phyloP scores from a whole-genome alignment of 1,140 invertebrate genomes.

The Saxidomus purpurata region DNA sequence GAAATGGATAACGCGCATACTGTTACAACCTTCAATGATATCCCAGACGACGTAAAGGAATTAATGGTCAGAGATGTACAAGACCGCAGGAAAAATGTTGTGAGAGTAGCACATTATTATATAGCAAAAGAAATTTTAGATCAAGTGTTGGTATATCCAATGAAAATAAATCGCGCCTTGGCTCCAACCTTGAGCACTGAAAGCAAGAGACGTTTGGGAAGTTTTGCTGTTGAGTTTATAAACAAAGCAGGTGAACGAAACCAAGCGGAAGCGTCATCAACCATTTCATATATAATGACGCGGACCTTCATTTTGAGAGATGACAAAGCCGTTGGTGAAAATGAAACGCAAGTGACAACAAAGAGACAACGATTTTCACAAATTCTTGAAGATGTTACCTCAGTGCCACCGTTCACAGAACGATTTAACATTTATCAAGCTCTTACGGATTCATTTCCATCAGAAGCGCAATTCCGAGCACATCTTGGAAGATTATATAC shows the following conservation, averaged over 20 bases:
- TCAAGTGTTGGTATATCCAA: slow-evolving; percentile 61
- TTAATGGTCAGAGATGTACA: slow-evolving; percentile 61
- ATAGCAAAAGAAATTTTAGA: slow-evolving; percentile 76
- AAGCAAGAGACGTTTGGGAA: slow-evolving; percentile 41
- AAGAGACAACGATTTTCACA: slow-evolving; percentile 63
- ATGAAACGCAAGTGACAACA: slow-evolving; percentile 28
- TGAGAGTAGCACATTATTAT: slow-evolving; percentile 68
- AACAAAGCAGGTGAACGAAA: slow-evolving; percentile 13
- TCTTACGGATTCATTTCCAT: slow-evolving; percentile 66
- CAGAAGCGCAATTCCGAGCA: slow-evolving; percentile 68
- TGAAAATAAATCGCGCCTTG: neutral
- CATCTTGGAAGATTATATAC: slow-evolving; percentile 71
- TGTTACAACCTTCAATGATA: slow-evolving; percentile 62
- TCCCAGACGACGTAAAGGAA: slow-evolving; percentile 60
- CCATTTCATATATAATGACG: slow-evolving; percentile 63
- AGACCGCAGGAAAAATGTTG: slow-evolving; percentile 49
- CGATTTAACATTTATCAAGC: slow-evolving; percentile 62
- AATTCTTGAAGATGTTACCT: slow-evolving; percentile 61
- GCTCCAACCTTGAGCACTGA: slow-evolving; percentile 32
- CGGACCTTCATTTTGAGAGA: slow-evolving; percentile 70
- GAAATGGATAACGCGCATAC: slow-evolving; percentile 50
- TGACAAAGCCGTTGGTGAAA: slow-evolving; percentile 56
- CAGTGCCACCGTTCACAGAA: slow-evolving; percentile 59
- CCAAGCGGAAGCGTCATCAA: slow-evolving; percentile 1
- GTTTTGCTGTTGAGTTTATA: slow-evolving; percentile 66